Base-by-base conservation (phyloP, 2,888 invertebrate species). In the Orthosia incerta region DNA sequence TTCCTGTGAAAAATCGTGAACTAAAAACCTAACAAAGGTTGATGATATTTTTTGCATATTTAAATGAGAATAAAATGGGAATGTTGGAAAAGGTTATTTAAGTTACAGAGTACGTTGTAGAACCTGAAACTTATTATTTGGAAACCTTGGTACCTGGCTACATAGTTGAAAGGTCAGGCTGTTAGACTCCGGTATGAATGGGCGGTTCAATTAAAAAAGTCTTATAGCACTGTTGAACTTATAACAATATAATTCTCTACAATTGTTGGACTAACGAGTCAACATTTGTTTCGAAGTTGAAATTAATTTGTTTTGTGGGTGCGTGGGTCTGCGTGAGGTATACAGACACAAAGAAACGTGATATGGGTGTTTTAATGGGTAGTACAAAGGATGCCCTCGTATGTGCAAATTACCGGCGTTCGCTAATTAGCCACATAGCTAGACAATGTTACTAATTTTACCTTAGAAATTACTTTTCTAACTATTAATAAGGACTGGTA, bases 291-390 rank as follows among this genome's bases (percentile, higher is more conserved):
- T 88, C 87, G 86, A 87, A 92, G 90, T 89, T 90, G 89, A 93
- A 93, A 93, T 94, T 94, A 94, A 94, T 94, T 93, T 91, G 92
- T 93, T 91, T 91, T 88, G 89, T 80, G 91, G 89, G 83, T 81
- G 86, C 86, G 88, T 90, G 87, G 86, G 87, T 85, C 88, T 88
- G 85, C 86, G 78, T 86, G 88, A 83, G 83, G 87, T 76, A 74
- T 86, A 88, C 89, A 89, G 88, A 89, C 89, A 90, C 93, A 95
- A 93, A 94, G 94, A 93, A 93, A 93, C 93, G 93, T 95, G 95
- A 94, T 93, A 93, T 92, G 94, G 93, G 93, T 94, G 89, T 89
- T 87, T 89, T 93, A 94, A 94, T 91, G 91, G 89, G 86, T 87
- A 86, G 86, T 88, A 93, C 93, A 94, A 93, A 93, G 93, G 92